Base-by-base conservation (phyloP, 2,888 invertebrate species). In the Allacma fusca region DNA sequence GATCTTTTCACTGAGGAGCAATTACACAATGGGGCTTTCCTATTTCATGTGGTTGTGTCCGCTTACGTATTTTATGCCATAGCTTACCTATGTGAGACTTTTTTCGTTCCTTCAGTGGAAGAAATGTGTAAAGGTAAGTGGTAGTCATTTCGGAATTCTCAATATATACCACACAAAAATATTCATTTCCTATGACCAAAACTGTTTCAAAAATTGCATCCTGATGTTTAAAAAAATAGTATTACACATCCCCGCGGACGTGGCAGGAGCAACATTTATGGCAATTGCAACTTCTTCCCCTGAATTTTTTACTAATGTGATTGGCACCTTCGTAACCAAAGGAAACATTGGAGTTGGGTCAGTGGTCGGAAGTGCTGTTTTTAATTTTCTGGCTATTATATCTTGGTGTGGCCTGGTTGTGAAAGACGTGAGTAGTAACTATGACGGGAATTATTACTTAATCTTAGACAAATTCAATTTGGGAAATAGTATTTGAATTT, bases 201-300 rank as follows among this genome's bases (percentile, higher is more conserved):
- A n/a, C n/a, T n/a, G n/a, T n/a, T n/a, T n/a, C n/a, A n/a, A n/a
- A n/a, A n/a, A n/a, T n/a, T n/a, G n/a, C n/a, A n/a, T n/a, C n/a
- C n/a, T n/a, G n/a, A n/a, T n/a, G n/a, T n/a, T n/a, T n/a, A 26
- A 50, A 7, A 74, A 78, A 81, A 77, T 77, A 93, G 92, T 91
- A 79, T 87, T 93, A 84, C 91, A 92, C 86, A 92, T 93, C 92
- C 91, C 92, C 64, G 92, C 92, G 85, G 95, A 96, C 87, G 94
- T 96, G 80, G 95, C 95, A 44, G 96, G 95, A 16, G 96, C 96
- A 74, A 96, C 96, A 5, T 95, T 96, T 86, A 96, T 96, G 96
- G 96, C 96, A 28, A 92, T 95, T 19, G 96, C 95, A 40, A 95
- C 95, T 40, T 94, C 94, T 69, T 94, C 94, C 34, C 96, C 96